These are phyloP conservation scores for Malacoctenus gilli DNA, from an alignment of 2,797 vertebrate species.

Conservation along the genomic window DNA sequence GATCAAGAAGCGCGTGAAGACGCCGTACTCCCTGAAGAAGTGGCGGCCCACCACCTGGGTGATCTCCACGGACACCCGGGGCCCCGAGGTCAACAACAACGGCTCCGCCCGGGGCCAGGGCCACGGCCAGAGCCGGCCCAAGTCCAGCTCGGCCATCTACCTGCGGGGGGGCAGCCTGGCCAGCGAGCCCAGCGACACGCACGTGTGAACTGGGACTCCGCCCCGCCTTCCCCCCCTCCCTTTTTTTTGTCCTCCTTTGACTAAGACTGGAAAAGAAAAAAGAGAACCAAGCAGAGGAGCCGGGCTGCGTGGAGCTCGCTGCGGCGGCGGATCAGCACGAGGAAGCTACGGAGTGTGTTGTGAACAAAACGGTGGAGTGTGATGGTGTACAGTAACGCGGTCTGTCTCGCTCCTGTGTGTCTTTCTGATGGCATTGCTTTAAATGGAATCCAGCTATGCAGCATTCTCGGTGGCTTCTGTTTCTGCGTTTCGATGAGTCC, in stretches of 20 bases:
- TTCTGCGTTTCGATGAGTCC: constrained; percentile 16
- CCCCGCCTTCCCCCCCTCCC: too few relatives aligned
- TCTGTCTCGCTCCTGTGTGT: constrained; percentile 66
- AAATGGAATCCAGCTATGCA: constrained; percentile 97
- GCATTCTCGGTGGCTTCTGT: constrained; percentile 81
- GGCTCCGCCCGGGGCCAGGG: constrained; percentile 62
- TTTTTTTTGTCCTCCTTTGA: background rate
- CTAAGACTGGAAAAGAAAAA: constrained; percentile 29
- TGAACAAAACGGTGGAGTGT: constrained; percentile 75
- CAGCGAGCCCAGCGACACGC: constrained; percentile 86
- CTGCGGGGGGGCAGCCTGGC: constrained; percentile 86
- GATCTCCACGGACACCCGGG: constrained; percentile 91
- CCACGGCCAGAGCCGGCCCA: constrained; percentile 81
- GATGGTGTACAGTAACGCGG: constrained; percentile 70
- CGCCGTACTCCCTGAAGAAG: constrained; percentile 95
- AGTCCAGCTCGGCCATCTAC: constrained; percentile 92
- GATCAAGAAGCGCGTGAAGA: constrained; percentile 98
- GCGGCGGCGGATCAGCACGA: constrained; percentile 59
- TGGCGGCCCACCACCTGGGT: constrained; percentile 98
- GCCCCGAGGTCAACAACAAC: constrained; percentile 89
- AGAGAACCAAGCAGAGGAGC: constrained; percentile 32
- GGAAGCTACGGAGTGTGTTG: constrained; percentile 64
- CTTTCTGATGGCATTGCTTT: too few relatives aligned
- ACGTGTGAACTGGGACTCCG: constrained; percentile 86
- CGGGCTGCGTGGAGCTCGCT: too few relatives aligned